Conservation (phyloP, 2,888 invertebrate genomes). For the Scaptomyza flava region DNA sequence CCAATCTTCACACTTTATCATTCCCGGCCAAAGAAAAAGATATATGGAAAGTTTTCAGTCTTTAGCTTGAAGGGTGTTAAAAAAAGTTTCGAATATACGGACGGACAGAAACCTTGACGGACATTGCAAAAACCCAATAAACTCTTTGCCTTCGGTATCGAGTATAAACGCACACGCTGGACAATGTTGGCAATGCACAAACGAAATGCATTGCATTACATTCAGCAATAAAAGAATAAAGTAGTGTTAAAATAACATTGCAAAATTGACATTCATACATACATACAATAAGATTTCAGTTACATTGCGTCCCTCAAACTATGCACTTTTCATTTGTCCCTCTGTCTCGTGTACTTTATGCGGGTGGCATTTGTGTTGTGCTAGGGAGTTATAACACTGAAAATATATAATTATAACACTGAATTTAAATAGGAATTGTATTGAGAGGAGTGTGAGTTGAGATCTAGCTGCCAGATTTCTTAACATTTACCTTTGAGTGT, state of each 20-base stretch:
- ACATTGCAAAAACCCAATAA: too few species aligned
- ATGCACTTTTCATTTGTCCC: neutral
- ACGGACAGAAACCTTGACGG: too few species aligned
- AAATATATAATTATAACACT: neutral
- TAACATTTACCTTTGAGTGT: too few species aligned
- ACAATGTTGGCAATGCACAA: constrained; percentile 33
- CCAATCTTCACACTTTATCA: too few species aligned
- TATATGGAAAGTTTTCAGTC: too few species aligned
- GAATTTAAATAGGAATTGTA: neutral
- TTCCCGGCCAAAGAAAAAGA: too few species aligned
- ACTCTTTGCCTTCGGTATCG: too few species aligned
- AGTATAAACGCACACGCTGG: neutral
- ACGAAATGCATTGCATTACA: constrained; percentile 41
- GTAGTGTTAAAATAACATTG: neutral
- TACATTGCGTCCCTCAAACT: constrained; percentile 15
- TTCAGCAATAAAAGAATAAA: constrained; percentile 4
- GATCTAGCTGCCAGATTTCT: too few species aligned
- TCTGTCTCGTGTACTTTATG: neutral
- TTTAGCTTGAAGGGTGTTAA: too few species aligned
- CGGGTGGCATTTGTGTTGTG: neutral
- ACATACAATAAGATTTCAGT: constrained; percentile 5
- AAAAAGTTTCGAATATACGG: too few species aligned
- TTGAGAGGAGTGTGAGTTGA: too few species aligned
- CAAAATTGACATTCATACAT: constrained; percentile 2
- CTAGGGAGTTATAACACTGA: neutral